Evolutionary conservation across 1,140 invertebrate genomes (phyloP), one percentile per base, ranked within the genome.

Genomic region (Temnothorax nylanderi): DNA sequence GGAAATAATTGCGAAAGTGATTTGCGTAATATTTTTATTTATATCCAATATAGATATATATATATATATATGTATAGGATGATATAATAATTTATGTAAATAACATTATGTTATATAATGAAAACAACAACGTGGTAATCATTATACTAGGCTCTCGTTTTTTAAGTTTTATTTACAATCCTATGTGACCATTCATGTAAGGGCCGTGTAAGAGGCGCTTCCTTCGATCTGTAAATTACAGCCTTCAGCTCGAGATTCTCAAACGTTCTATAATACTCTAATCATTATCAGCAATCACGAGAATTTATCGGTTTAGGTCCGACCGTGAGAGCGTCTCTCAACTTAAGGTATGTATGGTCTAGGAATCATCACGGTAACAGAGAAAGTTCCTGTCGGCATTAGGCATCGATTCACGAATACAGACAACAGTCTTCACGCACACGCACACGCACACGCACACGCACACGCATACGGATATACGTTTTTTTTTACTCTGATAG

Each of bases 101-200:
- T 93, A 93, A 94, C 89, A 92, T 93, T 90, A 92, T 54, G 21
- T 92, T 92, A 92, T 90, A 92, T 90, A 92, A 91, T 88, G 92
- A 92, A 94, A 94, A 93, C 92, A 92, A 93, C 93, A 91, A 94
- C 81, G 78, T 89, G 87, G 72, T 89, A 87, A 88, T 91, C 51
- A 89, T 92, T 91, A 89, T 84, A 64, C 91, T 93, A 92, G 88
- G 89, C 90, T 92, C 65, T 87, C 62, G 64, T 67, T 91, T 67
- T 91, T 89, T 37, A 84, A 77, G n/a, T 72, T 26, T 76, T 92
- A 92, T 92, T 81, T 93, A 93, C 91, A 93, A 89, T 84, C 81
- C 58, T 78, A 51, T 86, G 72, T 77, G 87, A 90, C 82, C 87
- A 90, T 88, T 88, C 89, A 65, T 64, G 51, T 72, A 64, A 71